Evolutionary conservation across 1,140 invertebrate genomes (phyloP), one percentile per base, ranked within the genome.

Genomic region (Drosophila biarmipes): DNA sequence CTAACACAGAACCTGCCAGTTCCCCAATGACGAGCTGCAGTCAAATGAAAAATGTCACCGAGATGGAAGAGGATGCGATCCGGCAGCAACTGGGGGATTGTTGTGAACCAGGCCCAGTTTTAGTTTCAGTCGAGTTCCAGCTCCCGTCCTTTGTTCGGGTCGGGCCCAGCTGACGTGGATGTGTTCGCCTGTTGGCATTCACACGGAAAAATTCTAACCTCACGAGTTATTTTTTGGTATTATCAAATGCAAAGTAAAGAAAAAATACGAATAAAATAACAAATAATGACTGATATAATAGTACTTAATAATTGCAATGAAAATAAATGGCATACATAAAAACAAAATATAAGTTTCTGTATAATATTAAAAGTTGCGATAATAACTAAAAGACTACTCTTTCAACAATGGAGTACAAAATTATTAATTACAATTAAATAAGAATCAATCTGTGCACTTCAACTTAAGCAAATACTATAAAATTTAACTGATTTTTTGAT

Each of bases 21-120:
- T 24, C 21, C 7, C 21, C 62, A 35, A 64, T 46, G 62, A 64
- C 11, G 42, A 37, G 42, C 42, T 63, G 31, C 42, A 64, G 43
- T 43, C 34, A 66, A 51, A 64, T 51, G 59, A 64, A 66, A 66
- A 64, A 43, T 68, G 62, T 55, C 66, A 69, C 38, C 34, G 17
- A 37, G 63, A 37, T 45, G 62, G 17, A 67, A 53, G 63, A 17
- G 40, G 31, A 69, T 68, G 64, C 34, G 57, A 49, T 21, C 24
- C 56, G 31, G 57, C 45, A 38, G 51, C 11, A 15, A 10, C 38
- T 24, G 27, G 21, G 24, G 48, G 31, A 68, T 45, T 53, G 42
- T 31, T 21, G 15, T 6, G 19, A 52, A 34, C 15, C 45, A 34
- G 10, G 12, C n/a, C 38, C 56, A 62, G 56, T 59, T 55, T 27